phyloP scores from a whole-genome alignment of 2,113 vertebrate genomes.

The Lepus europaeus region DNA sequence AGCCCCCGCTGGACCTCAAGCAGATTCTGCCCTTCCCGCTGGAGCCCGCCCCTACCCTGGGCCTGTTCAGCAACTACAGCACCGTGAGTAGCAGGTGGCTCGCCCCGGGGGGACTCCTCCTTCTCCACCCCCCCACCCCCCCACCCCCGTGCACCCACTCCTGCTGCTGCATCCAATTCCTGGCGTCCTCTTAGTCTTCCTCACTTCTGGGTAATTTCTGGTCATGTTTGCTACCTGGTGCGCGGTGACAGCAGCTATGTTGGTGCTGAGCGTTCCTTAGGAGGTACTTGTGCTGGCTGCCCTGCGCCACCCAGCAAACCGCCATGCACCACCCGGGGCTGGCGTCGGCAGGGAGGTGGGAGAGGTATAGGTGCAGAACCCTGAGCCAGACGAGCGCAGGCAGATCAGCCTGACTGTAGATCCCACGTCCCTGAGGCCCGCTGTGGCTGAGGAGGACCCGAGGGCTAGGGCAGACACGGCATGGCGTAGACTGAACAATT shows the following conservation, averaged over 20 bases:
- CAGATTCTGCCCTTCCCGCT: conserved; percentile 87
- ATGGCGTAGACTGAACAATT: neutral
- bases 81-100: conserved; percentile 82
- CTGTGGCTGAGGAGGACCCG: neutral
- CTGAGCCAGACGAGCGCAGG: neutral
- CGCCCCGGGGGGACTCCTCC: neutral
- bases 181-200: neutral
- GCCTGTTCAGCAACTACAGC: conserved; percentile 86
- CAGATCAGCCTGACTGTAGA: neutral
- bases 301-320: too few species aligned
- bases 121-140: neutral
- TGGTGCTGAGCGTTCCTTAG: neutral
- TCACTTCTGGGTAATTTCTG: neutral
- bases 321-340: neutral
- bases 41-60: conserved; percentile 85
- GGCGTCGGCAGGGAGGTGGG: neutral
- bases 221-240: neutral
- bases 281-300: neutral
- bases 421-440: neutral
- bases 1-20: conserved; percentile 86
- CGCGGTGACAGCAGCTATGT: too few species aligned
- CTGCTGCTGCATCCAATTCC: neutral
- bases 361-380: neutral
- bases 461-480: too few species aligned
- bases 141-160: neutral